A percentile compares a stretch with the other conserved stretches of the same genome.
These are phyloP conservation scores for Crotalus viridis DNA, from an alignment of 2,113 vertebrate species.

Conservation along the genomic window DNA sequence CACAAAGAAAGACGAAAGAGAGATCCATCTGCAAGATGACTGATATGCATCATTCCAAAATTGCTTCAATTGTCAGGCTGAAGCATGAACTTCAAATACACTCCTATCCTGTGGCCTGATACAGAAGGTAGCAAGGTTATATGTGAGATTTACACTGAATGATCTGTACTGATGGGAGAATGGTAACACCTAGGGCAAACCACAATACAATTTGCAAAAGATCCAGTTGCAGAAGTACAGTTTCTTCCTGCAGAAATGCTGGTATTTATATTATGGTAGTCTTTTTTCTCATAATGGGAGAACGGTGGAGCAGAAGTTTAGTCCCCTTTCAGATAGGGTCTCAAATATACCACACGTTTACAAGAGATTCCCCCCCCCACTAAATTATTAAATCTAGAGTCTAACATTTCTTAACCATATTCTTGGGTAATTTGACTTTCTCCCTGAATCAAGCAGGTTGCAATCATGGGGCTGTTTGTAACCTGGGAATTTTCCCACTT, in stretches of 20 bases:
- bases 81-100: not conserved
- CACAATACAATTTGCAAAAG: not conserved
- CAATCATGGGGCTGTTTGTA: not conserved
- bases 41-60: not conserved
- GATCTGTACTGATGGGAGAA: not conserved
- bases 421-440: not conserved
- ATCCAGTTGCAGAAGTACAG: not conserved
- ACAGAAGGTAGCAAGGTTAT: not conserved
- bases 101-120: not conserved
- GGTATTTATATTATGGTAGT: not conserved
- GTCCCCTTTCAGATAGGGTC: not conserved
- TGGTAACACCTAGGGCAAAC: not conserved
- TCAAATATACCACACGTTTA: not conserved
- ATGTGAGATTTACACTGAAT: not conserved
- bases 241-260: not conserved
- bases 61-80: not conserved
- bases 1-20: not conserved
- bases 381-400: not conserved
- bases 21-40: constrained; percentile 9
- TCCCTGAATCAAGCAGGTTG: not conserved
- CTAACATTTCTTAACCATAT: not conserved
- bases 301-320: not conserved
- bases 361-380: not conserved
- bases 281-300: not conserved
- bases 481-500: not conserved